Conservation (phyloP, 1,140 invertebrate species). For the Aporrectodea caliginosa region DNA sequence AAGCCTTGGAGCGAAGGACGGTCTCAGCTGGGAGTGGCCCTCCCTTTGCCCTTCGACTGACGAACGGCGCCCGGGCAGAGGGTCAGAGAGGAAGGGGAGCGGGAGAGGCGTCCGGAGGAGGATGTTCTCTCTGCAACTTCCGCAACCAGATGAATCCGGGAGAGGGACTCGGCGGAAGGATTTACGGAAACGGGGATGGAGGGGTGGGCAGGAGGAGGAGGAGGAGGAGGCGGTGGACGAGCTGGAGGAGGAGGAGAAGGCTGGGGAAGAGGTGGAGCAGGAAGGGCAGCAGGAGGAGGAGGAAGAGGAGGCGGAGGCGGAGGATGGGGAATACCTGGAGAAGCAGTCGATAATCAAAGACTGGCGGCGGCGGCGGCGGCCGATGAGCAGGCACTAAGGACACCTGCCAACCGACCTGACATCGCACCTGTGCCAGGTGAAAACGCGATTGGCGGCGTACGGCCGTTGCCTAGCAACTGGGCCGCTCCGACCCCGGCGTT, state of each 20-base stretch:
- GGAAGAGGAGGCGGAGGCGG: background rate
- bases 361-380: background rate
- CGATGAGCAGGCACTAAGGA: background rate
- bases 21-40: background rate
- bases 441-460: background rate
- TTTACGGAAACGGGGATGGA: background rate
- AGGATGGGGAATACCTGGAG: background rate
- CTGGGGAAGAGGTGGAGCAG: background rate
- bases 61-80: background rate
- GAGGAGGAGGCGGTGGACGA: background rate
- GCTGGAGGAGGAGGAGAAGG: background rate
- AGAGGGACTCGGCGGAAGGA: background rate
- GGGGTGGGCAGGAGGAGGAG: background rate
- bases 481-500: background rate
- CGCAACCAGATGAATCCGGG: no score
- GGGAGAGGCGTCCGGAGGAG: no score
- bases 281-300: background rate
- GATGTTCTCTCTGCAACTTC: no score
- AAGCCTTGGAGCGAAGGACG: background rate
- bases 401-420: background rate
- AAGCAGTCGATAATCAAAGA: background rate
- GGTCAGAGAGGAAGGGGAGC: background rate
- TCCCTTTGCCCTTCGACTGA: background rate
- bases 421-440: background rate
- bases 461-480: background rate